Conservation (phyloP, 2,888 invertebrate species). For the Thera britannica region DNA sequence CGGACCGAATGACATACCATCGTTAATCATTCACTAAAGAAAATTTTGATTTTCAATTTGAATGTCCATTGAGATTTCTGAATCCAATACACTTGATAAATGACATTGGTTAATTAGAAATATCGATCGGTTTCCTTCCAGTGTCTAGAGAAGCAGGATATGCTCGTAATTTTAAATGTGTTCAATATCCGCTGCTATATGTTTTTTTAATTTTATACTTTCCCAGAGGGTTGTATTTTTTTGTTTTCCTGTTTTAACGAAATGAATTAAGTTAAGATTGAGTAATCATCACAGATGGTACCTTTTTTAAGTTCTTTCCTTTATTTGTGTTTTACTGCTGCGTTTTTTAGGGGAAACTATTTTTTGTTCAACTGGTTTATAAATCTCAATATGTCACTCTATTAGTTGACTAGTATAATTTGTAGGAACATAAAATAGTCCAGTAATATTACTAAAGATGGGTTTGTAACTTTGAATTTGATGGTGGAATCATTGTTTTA, state of each 20-base stretch:
- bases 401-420: too few relatives aligned
- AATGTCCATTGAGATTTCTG: slow-evolving; percentile 69
- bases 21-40: slow-evolving; percentile 78
- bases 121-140: slow-evolving; percentile 45
- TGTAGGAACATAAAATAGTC: too few relatives aligned
- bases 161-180: slow-evolving; percentile 55
- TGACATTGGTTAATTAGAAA: slow-evolving; percentile 69
- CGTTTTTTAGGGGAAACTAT: slow-evolving; percentile 24
- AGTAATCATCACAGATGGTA: slow-evolving; percentile 65
- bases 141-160: slow-evolving; percentile 48
- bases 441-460: too few relatives aligned
- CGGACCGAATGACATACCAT: slow-evolving; percentile 70
- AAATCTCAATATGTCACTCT: slow-evolving; percentile 18
- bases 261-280: slow-evolving; percentile 61
- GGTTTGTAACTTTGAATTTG: too few relatives aligned
- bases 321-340: slow-evolving; percentile 50
- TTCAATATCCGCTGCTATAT: slow-evolving; percentile 51
- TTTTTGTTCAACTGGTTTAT: slow-evolving; percentile 27
- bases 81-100: slow-evolving; percentile 72
- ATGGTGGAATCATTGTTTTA: too few relatives aligned
- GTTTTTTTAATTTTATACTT: slow-evolving; percentile 57
- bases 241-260: slow-evolving; percentile 68
- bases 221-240: slow-evolving; percentile 65
- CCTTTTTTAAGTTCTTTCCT: slow-evolving; percentile 62
- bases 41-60: slow-evolving; percentile 81